These are phyloP conservation scores for Sapajus apella DNA, from an alignment of 2,113 vertebrate species.

Conservation along the genomic window DNA sequence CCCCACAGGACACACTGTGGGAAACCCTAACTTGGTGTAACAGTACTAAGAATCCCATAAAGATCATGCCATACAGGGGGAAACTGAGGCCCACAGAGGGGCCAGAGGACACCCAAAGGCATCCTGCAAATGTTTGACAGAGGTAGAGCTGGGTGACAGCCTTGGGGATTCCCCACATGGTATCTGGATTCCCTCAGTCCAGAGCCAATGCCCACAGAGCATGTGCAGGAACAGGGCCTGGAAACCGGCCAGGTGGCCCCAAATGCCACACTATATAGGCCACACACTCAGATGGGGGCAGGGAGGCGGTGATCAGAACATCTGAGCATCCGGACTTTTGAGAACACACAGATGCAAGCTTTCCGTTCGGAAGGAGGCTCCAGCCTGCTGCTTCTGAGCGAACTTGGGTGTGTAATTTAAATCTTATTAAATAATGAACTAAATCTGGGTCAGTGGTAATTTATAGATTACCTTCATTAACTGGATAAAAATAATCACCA, in stretches of 20 bases:
- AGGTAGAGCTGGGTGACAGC: not conserved
- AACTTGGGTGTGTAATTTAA: constrained; percentile 73
- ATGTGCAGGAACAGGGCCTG: not conserved
- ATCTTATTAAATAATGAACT: constrained; percentile 79
- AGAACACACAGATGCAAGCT: constrained; percentile 28
- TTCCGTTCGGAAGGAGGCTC: constrained; percentile 11
- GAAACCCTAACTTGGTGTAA: not conserved
- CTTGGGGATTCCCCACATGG: not conserved
- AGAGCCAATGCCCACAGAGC: not conserved
- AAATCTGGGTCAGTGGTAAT: constrained; percentile 80
- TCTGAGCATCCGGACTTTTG: not conserved
- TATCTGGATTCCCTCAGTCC: not conserved
- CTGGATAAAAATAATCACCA: constrained; percentile 81
- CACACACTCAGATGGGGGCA: accelerated
- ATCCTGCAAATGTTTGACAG: not conserved
- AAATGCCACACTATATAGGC: not conserved
- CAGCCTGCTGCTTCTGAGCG: not conserved
- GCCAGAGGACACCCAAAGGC: accelerated
- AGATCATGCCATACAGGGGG: not conserved
- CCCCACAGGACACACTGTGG: not conserved
- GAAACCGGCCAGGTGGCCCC: constrained; percentile 36
- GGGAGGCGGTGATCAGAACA: accelerated
- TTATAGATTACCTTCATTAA: constrained; percentile 83
- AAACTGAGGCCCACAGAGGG: not conserved
- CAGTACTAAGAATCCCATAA: not conserved